Conservation (phyloP, 2,797 vertebrate species). For the Gephyroberyx darwinii region DNA sequence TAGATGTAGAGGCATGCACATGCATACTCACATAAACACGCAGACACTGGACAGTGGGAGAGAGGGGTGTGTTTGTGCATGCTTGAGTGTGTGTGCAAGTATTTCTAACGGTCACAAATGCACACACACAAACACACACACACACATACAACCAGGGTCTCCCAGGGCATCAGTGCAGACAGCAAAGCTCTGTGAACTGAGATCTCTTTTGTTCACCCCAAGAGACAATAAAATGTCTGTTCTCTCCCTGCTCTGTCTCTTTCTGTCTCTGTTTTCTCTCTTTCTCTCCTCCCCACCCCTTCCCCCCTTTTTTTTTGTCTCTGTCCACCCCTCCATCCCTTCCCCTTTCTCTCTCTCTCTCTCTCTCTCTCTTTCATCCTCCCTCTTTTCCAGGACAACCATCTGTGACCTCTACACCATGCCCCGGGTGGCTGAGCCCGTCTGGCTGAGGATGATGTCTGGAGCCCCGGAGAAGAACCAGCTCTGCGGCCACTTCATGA, state of each 20-base stretch:
- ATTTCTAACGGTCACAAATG: constrained; percentile 24
- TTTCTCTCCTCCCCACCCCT: too few relatives aligned
- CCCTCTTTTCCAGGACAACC: constrained; percentile 84
- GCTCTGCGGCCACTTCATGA: constrained; percentile 97
- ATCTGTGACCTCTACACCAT: constrained; percentile 98
- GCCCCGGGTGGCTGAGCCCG: constrained; percentile 96
- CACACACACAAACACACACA: constrained; percentile 31
- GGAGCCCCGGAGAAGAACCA: constrained; percentile 95
- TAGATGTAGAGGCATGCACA: background rate
- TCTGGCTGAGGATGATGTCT: constrained; percentile 99
- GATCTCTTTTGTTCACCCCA: constrained; percentile 73
- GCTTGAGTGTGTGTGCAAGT: constrained; percentile 19
- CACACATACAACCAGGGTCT: constrained; percentile 69
- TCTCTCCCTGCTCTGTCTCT: constrained; percentile 26
- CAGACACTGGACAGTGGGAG: constrained; percentile 38
- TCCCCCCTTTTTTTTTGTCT: constrained; percentile 13
- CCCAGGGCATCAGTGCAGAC: constrained; percentile 69
- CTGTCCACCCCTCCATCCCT: constrained; percentile 39
- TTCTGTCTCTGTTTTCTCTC: background rate
- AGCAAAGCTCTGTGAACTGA: constrained; percentile 75
- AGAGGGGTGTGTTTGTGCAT: constrained; percentile 33
- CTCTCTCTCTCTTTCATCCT: constrained; percentile 49
- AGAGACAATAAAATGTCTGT: constrained; percentile 79
- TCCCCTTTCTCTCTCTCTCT: constrained; percentile 49
- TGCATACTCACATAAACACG: constrained; percentile 1